Conservation (phyloP, 2,797 vertebrate species). For the Toxotes lorentzi region DNA sequence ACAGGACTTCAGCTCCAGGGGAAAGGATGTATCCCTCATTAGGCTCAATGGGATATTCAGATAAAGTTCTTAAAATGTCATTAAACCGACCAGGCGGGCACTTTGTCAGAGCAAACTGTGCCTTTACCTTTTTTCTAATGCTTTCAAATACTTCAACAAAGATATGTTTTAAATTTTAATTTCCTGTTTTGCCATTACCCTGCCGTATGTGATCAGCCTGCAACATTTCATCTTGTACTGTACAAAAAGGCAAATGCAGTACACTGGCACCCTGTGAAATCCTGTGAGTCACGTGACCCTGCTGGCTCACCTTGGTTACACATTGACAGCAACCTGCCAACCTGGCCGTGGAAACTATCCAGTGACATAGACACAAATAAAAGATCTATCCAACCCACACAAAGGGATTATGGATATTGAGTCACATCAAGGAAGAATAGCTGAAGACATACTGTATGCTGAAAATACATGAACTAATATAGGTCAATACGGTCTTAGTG, state of each 20-base stretch:
- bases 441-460: constrained; percentile 41
- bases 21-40: constrained; percentile 67
- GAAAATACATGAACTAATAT: constrained; percentile 65
- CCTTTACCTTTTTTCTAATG: constrained; percentile 18
- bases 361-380: background rate
- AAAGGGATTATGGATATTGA: constrained; percentile 48
- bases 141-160: constrained; percentile 27
- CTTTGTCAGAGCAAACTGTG: constrained; percentile 50
- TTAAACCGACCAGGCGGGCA: constrained; percentile 47
- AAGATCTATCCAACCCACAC: constrained; percentile 35
- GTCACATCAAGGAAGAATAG: constrained; percentile 35
- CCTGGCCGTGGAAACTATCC: constrained; percentile 33
- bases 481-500: constrained; percentile 68
- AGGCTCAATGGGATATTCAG: constrained; percentile 65
- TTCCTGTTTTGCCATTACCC: constrained; percentile 33
- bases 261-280: constrained; percentile 31
- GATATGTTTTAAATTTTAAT: background rate
- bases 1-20: constrained; percentile 67
- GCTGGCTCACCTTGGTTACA: constrained; percentile 61
- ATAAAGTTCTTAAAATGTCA: constrained; percentile 66
- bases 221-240: background rate
- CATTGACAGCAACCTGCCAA: constrained; percentile 52
- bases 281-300: constrained; percentile 31
- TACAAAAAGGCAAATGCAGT: background rate
- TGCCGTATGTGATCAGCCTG: constrained; percentile 16